A percentile compares a stretch with the other conserved stretches of the same genome.
These are phyloP conservation scores for Ypsolopha scabrella DNA, from an alignment of 2,888 invertebrate species.

Conservation along the genomic window DNA sequence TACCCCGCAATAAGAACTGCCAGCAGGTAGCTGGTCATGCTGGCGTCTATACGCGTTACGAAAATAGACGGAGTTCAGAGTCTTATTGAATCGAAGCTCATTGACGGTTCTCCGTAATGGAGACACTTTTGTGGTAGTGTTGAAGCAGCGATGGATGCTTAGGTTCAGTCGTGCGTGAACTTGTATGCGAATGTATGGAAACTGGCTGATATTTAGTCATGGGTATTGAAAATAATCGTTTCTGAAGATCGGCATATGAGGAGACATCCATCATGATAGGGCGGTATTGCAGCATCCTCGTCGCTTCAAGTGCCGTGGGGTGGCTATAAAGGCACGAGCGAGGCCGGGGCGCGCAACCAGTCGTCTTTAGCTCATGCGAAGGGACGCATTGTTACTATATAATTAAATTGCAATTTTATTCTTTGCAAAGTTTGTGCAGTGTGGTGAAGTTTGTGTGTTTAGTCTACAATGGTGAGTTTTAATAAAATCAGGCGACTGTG, in stretches of 20 bases:
- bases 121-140: slow-evolving; percentile 1
- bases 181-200: slow-evolving; percentile 6
- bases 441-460: slow-evolving; percentile 29
- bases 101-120: too few species aligned
- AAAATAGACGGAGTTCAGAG: slow-evolving; percentile 17
- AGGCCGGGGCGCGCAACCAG: slow-evolving; percentile 50
- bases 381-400: slow-evolving; percentile 33
- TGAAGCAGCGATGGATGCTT: slow-evolving; percentile 25
- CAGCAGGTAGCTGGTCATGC: too few species aligned
- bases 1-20: too few species aligned
- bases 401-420: slow-evolving; percentile 11
- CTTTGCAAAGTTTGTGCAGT: slow-evolving; percentile 31
- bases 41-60: slow-evolving; percentile 21
- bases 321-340: slow-evolving; percentile 45
- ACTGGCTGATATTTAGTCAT: slow-evolving; percentile 27
- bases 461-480: not conserved
- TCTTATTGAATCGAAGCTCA: too few species aligned
- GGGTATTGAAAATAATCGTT: slow-evolving; percentile 26
- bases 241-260: slow-evolving; percentile 15
- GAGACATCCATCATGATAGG: slow-evolving; percentile 39
- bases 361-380: slow-evolving; percentile 26
- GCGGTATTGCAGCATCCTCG: slow-evolving; percentile 50
- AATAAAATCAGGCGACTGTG: not conserved
- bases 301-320: slow-evolving; percentile 34
- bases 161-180: slow-evolving; percentile 14